phyloP scores from a whole-genome alignment of 2,797 vertebrate genomes.

The Erpetoichthys calabaricus region DNA sequence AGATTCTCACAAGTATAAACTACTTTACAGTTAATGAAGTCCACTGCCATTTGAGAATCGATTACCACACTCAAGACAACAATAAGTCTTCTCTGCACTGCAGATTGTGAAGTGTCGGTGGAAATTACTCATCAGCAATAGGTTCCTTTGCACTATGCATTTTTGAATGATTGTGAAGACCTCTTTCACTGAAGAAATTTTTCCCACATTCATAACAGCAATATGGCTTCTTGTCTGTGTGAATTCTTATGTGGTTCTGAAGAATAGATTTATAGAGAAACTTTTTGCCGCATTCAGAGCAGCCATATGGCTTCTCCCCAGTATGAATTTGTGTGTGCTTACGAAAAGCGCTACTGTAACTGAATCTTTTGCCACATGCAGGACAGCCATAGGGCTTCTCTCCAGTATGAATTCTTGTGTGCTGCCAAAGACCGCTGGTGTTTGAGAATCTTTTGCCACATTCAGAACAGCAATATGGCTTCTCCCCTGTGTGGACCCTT shows the following conservation, averaged over 20 bases:
- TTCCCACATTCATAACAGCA: slow-evolving; percentile 32
- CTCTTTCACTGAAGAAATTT: slow-evolving; percentile 20
- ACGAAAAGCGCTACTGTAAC: slow-evolving; percentile 43
- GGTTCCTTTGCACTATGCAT: too few species aligned
- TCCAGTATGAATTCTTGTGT: slow-evolving; percentile 43
- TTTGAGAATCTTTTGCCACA: slow-evolving; percentile 42
- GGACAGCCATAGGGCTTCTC: slow-evolving; percentile 50
- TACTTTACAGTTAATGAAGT: too few species aligned
- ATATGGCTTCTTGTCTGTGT: slow-evolving; percentile 19
- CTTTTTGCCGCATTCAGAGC: slow-evolving; percentile 22
- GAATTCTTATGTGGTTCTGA: slow-evolving; percentile 16
- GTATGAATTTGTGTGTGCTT: slow-evolving; percentile 51
- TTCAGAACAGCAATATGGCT: slow-evolving; percentile 31
- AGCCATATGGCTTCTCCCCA: slow-evolving; percentile 33
- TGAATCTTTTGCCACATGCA: slow-evolving; percentile 38
- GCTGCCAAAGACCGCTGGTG: slow-evolving; percentile 34
- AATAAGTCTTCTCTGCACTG: too few species aligned
- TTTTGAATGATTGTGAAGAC: too few species aligned
- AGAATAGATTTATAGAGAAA: slow-evolving; percentile 6
- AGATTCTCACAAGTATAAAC: too few species aligned
- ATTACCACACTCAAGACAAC: too few species aligned
- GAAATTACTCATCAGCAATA: too few species aligned
- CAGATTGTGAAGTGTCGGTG: too few species aligned
- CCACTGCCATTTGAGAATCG: too few species aligned
- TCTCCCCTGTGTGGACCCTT: slow-evolving; percentile 8